phyloP scores from a whole-genome alignment of 64 coral and sea anemone genomes.

The Montipora capricornis region DNA sequence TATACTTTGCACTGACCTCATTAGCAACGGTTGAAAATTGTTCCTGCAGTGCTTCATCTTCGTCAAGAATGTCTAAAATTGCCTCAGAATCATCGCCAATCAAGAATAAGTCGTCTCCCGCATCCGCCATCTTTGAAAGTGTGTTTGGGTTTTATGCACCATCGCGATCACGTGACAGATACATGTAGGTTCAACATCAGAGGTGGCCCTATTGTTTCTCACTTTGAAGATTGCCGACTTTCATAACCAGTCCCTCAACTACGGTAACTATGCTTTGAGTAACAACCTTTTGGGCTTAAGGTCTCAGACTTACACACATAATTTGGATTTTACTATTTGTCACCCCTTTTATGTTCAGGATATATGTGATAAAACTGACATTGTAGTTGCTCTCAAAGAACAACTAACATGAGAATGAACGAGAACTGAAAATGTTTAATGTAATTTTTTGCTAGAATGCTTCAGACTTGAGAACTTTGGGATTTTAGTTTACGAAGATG shows the following conservation, averaged over 20 bases:
- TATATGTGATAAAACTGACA: background rate
- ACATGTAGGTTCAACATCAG: background rate
- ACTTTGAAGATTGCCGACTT: no score
- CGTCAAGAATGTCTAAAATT: no score
- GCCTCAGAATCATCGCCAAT: background rate
- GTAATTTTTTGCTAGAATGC: background rate
- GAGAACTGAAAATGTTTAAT: background rate
- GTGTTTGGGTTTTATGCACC: conserved; percentile 6
- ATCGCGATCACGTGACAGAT: background rate
- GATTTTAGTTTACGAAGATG: background rate
- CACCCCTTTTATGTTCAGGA: background rate
- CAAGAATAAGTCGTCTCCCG: background rate
- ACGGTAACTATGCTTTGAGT: background rate
- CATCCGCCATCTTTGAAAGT: conserved; percentile 31
- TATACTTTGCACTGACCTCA: no score
- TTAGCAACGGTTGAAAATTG: background rate
- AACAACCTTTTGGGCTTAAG: background rate
- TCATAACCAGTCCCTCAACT: no score
- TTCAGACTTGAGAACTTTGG: conserved; percentile 1
- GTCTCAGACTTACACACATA: background rate
- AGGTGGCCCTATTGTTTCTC: conserved; percentile 6
- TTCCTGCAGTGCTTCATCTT: background rate
- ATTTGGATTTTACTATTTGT: background rate
- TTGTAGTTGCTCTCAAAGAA: background rate
- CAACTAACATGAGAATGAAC: background rate